These are phyloP conservation scores for Psittacara wagleri DNA, from an alignment of 2,113 vertebrate genomes.

Conservation along the genomic window DNA sequence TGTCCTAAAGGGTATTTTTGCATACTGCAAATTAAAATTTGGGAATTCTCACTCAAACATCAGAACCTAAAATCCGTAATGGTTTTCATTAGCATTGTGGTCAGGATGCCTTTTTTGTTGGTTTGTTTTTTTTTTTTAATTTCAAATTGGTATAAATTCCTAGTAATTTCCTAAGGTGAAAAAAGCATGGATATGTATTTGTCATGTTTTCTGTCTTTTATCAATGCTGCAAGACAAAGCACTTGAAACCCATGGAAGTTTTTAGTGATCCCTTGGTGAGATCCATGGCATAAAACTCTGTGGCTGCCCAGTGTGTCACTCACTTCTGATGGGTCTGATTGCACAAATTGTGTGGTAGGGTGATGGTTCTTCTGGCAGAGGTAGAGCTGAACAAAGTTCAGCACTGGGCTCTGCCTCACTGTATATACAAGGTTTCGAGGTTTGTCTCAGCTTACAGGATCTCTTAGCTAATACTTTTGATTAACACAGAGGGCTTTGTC, in stretches of 20 bases:
- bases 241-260: neutral
- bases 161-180: neutral
- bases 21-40: neutral
- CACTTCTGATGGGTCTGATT: neutral
- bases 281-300: neutral
- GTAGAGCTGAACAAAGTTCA: neutral
- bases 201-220: neutral
- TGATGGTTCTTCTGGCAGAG: neutral
- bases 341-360: neutral
- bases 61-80: neutral
- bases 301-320: neutral
- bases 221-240: neutral
- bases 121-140: neutral
- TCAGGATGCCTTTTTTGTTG: neutral
- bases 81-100: neutral
- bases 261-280: neutral
- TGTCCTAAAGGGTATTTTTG: neutral
- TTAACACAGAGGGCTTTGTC: neutral
- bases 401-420: neutral
- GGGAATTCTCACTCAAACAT: neutral
- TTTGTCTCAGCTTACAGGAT: neutral
- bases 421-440: neutral
- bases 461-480: neutral
- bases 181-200: neutral
- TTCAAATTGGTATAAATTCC: neutral